Evolutionary conservation across 1,140 invertebrate genomes (phyloP), one percentile per base, ranked within the genome.

Genomic region (Zophobas atratus): DNA sequence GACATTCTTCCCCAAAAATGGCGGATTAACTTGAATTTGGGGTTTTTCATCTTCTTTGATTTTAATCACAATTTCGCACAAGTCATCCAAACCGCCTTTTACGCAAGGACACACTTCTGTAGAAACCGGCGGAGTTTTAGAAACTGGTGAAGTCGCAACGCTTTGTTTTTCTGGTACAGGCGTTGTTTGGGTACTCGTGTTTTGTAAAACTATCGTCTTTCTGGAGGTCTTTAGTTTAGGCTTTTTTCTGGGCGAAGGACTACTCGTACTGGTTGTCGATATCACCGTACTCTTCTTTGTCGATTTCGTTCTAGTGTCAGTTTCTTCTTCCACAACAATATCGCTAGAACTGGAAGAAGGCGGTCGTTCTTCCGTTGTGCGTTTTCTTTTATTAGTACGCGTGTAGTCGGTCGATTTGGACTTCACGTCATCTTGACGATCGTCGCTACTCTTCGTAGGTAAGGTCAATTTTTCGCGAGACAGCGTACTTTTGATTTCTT

Each of bases 51-150:
- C 80, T 6, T 83, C 81, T 34, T 82, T 77, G 2, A 86, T 77
- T 82, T 86, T 86, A 48, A 86, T 86, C 4, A 85, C 76, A 53
- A 86, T 86, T 71, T 86, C 82, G 76, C 84, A 86, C 8, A 84
- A 5, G 53, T 84, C 81, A 36, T 84, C 82, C 4, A 74, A 33
- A 67, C 8, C 20, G n/a, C 46, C 53, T 77, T 76, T 81, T 36
- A 79, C 60, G 51, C 83, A 83, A n/a, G 77, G 57, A 72, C 82
- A 83, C 49, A 76, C 35, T 48, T 77, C 60, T 33, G 70, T 6
- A 5, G 46, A 49, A 8, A 60, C 67, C 39, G 20, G 38, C 6
- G 60, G 39, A 0, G 39, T 43, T n/a, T 41, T 67, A 0, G 32
- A 41, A 5, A 35, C 34, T 0, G 60, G 60, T 43, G 41, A 71